These are phyloP conservation scores for Gallinago media DNA, from an alignment of 2,113 vertebrate genomes.

Conservation along the genomic window DNA sequence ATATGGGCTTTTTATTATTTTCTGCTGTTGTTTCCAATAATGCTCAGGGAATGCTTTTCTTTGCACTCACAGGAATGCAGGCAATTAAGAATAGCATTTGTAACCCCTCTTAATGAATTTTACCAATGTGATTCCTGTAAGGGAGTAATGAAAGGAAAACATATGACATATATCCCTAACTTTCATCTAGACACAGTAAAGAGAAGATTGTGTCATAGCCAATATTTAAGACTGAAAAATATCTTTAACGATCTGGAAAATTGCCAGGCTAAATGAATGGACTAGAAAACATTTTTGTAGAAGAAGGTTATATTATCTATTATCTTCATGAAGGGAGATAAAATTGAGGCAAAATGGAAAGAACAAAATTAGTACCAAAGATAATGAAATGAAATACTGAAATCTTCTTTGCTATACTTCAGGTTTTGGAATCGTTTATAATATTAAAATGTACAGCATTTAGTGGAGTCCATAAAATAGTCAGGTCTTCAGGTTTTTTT, in stretches of 20 bases:
- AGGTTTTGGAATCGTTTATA: background rate
- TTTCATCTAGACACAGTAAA: slow-evolving; percentile 14
- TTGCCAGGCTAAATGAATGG: background rate
- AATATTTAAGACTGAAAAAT: slow-evolving; percentile 31
- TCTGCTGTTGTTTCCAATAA: background rate
- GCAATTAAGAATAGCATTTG: slow-evolving; percentile 2
- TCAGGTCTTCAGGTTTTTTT: background rate
- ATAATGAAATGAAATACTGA: background rate
- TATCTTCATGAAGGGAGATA: background rate
- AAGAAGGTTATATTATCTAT: background rate
- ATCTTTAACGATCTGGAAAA: slow-evolving; percentile 22
- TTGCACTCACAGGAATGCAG: background rate
- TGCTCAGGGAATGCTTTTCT: background rate
- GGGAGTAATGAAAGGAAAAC: slow-evolving; percentile 46
- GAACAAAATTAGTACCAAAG: background rate
- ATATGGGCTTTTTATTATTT: background rate
- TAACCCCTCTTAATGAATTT: slow-evolving; percentile 23
- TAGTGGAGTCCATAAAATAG: background rate
- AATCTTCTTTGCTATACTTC: background rate
- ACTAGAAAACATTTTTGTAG: background rate
- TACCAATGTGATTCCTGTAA: background rate
- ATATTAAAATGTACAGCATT: background rate
- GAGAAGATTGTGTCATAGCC: background rate
- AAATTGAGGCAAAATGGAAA: slow-evolving; percentile 1
- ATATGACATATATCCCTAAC: background rate